Conservation (phyloP, 92 coral and sea anemone genomes). For the Epizoanthus ramosus region DNA sequence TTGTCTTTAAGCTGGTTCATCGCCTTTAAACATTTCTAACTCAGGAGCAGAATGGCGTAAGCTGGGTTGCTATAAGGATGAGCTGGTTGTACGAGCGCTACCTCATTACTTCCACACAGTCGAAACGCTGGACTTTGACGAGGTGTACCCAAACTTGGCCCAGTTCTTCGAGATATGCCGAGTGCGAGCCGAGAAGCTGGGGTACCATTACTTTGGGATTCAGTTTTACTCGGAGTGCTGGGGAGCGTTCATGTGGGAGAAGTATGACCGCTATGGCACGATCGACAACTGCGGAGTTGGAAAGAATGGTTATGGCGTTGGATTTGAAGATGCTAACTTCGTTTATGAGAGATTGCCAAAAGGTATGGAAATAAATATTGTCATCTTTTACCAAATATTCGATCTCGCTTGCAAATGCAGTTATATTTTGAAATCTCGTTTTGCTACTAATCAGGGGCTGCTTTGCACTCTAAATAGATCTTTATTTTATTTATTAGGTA, state of each 20-base stretch:
- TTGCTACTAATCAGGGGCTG: too few relatives aligned
- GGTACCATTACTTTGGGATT: slow-evolving; percentile 15
- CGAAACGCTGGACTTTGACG: slow-evolving; percentile 15
- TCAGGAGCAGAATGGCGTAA: slow-evolving; percentile 26
- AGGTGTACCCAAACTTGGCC: not conserved
- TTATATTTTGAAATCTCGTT: too few relatives aligned
- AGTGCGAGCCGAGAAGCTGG: slow-evolving; percentile 16
- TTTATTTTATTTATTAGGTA: too few relatives aligned
- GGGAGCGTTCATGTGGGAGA: slow-evolving; percentile 35
- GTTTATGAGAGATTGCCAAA: slow-evolving; percentile 22
- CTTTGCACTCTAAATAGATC: too few relatives aligned
- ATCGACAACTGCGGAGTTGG: slow-evolving; percentile 20
- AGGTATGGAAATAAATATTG: not conserved
- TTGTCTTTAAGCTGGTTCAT: too few relatives aligned
- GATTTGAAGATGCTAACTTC: slow-evolving; percentile 31
- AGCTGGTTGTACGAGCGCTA: not conserved
- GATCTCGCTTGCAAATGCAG: too few relatives aligned
- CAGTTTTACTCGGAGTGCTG: slow-evolving; percentile 35
- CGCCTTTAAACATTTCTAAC: too few relatives aligned
- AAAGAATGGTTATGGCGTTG: slow-evolving; percentile 12
- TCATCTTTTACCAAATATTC: too few relatives aligned
- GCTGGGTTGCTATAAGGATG: slow-evolving; percentile 18
- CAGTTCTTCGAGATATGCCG: slow-evolving; percentile 25
- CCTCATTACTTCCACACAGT: slow-evolving; percentile 12
- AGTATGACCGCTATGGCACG: slow-evolving; percentile 3